Evolutionary conservation across 2,797 vertebrate species (phyloP).

Genomic region (Phoeniculus purpureus): DNA sequence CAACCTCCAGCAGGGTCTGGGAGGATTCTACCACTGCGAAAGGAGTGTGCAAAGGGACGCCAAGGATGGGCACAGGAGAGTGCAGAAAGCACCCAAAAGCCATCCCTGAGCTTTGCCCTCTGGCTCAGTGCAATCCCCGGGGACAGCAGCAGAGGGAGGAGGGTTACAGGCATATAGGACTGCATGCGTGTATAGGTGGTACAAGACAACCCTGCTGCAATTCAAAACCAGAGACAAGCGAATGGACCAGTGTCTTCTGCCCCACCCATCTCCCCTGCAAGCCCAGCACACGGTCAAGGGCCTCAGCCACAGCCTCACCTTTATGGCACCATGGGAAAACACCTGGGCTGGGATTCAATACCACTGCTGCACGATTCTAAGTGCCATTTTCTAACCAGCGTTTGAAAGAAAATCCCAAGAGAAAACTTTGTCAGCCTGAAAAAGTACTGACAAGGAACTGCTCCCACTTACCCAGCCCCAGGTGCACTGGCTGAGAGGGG

Average conservation of each 20-base stretch:
- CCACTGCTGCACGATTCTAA: rapidly evolving
- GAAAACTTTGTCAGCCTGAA: not conserved
- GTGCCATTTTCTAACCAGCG: not conserved
- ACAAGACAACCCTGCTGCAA: rapidly evolving
- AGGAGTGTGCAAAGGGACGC: not conserved
- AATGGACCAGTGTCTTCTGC: not conserved
- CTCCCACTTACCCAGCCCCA: not conserved
- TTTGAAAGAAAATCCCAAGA: not conserved
- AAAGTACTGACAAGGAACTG: not conserved
- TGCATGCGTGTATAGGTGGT: too few relatives aligned
- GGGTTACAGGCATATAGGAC: not conserved
- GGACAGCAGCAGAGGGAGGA: rapidly evolving
- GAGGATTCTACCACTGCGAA: rapidly evolving
- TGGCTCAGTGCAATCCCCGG: rapidly evolving
- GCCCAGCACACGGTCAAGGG: not conserved
- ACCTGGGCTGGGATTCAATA: not conserved
- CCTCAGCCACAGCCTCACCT: not conserved
- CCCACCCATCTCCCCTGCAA: rapidly evolving
- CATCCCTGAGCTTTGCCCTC: not conserved
- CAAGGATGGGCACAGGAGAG: rapidly evolving
- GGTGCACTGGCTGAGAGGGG: rapidly evolving
- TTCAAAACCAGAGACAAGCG: not conserved
- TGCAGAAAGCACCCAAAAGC: not conserved
- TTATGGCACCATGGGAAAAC: rapidly evolving
- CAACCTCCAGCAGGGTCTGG: rapidly evolving